phyloP scores from a whole-genome alignment of 1,140 invertebrate species.

The Pseudomyrmex gracilis region DNA sequence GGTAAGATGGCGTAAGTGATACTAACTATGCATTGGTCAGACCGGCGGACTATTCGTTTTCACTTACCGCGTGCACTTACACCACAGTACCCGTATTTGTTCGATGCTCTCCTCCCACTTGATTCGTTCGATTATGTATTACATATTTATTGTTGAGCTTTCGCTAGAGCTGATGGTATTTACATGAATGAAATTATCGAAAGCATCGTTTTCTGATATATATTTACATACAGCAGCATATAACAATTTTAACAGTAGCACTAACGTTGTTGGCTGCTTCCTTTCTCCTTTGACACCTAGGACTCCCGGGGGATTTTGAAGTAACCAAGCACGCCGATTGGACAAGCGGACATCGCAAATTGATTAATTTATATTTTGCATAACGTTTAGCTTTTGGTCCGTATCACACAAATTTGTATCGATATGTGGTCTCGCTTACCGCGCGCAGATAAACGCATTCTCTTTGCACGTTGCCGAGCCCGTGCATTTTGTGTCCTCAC shows the following conservation, averaged over 20 bases:
- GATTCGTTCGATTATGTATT: constrained; percentile 56
- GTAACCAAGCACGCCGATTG: constrained; percentile 50
- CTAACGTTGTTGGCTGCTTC: constrained; percentile 57
- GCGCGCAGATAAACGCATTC: constrained; percentile 66
- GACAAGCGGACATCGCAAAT: constrained; percentile 29
- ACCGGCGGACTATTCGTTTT: constrained; percentile 31
- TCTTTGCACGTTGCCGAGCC: constrained; percentile 62
- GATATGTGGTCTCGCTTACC: no score
- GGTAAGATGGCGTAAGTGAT: constrained; percentile 72
- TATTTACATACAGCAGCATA: constrained; percentile 34
- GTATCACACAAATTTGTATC: no score
- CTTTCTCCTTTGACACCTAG: constrained; percentile 37
- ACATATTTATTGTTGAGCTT: constrained; percentile 70
- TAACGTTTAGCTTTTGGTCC: constrained; percentile 18
- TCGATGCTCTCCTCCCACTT: constrained; percentile 8
- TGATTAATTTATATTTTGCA: constrained; percentile 32
- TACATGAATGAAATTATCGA: constrained; percentile 38
- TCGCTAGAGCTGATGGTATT: constrained; percentile 69
- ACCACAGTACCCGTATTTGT: constrained; percentile 60
- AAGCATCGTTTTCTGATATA: constrained; percentile 51
- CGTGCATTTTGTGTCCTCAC: constrained; percentile 68
- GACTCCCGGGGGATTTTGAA: constrained; percentile 10
- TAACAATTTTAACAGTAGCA: constrained; percentile 51
- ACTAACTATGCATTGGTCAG: constrained; percentile 19
- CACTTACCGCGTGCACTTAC: constrained; percentile 67